phyloP scores from a whole-genome alignment of 2,888 invertebrate species.

The Epistrophella euchroma region DNA sequence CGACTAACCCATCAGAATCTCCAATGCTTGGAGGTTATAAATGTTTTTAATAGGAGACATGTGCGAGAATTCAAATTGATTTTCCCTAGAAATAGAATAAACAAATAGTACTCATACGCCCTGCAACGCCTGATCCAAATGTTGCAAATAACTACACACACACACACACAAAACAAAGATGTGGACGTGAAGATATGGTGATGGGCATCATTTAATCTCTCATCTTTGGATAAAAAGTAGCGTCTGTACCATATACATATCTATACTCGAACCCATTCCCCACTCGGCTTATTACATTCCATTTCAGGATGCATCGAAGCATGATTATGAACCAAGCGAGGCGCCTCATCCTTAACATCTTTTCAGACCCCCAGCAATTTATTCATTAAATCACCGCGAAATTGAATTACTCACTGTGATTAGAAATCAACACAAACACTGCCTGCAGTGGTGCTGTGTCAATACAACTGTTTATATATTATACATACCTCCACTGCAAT shows the following conservation, averaged over 20 bases:
- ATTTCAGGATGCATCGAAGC: slow-evolving; percentile 32
- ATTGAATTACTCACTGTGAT: slow-evolving; percentile 69
- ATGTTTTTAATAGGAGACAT: slow-evolving; percentile 4
- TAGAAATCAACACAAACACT: slow-evolving; percentile 64
- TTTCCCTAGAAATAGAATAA: slow-evolving; percentile 26
- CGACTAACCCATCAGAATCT: not conserved
- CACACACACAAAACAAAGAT: not conserved
- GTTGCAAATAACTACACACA: not conserved
- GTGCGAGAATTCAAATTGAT: slow-evolving; percentile 25
- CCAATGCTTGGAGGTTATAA: not conserved
- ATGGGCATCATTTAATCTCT: slow-evolving; percentile 18
- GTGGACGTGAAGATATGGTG: not conserved
- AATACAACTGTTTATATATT: slow-evolving; percentile 12
- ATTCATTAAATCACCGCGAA: slow-evolving; percentile 69
- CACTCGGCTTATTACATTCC: slow-evolving; percentile 4
- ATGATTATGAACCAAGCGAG: slow-evolving; percentile 14
- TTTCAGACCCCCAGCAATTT: slow-evolving; percentile 56
- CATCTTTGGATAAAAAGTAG: slow-evolving; percentile 14
- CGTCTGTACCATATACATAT: not conserved
- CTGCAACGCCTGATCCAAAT: not conserved
- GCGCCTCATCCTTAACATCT: slow-evolving; percentile 27
- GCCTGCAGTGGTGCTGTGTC: slow-evolving; percentile 28
- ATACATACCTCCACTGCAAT: not conserved
- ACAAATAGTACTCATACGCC: slow-evolving; percentile 22
- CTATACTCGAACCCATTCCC: not conserved